Evolutionary conservation across 2,797 vertebrate species (phyloP).

Genomic region (Agapornis canus): DNA sequence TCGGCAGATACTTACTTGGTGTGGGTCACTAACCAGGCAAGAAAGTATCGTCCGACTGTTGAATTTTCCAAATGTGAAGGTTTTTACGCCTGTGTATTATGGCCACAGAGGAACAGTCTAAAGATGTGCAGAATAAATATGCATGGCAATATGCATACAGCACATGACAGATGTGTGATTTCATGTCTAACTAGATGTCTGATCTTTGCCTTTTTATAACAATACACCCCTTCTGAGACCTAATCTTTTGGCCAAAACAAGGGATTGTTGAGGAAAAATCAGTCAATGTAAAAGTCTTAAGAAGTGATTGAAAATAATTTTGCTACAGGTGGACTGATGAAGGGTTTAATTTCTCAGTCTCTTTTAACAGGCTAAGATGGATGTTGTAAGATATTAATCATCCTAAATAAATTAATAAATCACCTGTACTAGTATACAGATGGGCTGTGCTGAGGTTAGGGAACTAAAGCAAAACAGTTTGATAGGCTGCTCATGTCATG

Average conservation of each 20-base stretch:
- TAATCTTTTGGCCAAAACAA: conserved; percentile 1
- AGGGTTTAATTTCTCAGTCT: conserved; percentile 48
- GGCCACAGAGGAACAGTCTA: neutral
- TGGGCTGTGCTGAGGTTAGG: neutral
- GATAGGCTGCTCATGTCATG: neutral
- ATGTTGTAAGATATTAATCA: conserved; percentile 31
- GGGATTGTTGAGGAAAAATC: neutral
- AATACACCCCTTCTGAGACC: neutral
- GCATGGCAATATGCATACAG: neutral
- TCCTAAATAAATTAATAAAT: neutral
- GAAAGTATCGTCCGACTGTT: neutral
- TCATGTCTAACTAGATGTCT: neutral
- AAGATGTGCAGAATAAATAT: neutral
- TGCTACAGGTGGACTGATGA: conserved; percentile 23
- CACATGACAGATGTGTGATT: neutral
- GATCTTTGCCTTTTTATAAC: neutral
- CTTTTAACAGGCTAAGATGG: conserved; percentile 20
- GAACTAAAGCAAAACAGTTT: neutral
- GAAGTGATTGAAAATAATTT: conserved; percentile 37
- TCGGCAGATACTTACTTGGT: neutral
- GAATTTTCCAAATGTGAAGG: conserved; percentile 9
- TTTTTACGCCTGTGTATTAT: neutral
- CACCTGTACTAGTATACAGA: neutral
- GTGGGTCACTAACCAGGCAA: neutral
- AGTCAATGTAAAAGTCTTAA: neutral